These are phyloP conservation scores for Poecilobothrus nobilitatus DNA, from an alignment of 2,888 invertebrate species.

Conservation along the genomic window DNA sequence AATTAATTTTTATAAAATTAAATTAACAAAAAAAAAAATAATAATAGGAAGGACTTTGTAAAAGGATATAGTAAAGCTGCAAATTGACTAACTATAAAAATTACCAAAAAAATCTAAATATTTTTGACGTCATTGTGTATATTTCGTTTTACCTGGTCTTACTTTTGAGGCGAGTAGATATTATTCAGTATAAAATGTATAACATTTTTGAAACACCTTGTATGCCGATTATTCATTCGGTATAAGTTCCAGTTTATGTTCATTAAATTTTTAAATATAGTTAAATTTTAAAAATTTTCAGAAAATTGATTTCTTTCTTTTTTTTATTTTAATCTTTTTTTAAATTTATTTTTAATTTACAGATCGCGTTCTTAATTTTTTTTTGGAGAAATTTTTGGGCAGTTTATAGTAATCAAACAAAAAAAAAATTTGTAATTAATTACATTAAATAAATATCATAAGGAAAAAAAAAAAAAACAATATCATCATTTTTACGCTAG, in stretches of 20 bases:
- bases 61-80: no score
- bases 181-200: no score
- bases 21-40: no score
- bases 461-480: background rate
- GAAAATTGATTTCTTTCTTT: background rate
- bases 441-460: background rate
- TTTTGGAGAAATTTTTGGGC: background rate
- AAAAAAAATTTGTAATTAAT: background rate
- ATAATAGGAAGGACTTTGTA: no score
- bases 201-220: no score
- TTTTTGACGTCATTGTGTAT: no score
- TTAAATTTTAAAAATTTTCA: background rate
- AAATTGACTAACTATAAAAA: no score
- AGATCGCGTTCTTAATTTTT: background rate
- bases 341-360: background rate
- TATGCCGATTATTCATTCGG: background rate
- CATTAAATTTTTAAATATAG: background rate
- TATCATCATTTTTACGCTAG: background rate
- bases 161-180: no score
- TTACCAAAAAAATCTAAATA: no score
- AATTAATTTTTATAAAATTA: no score
- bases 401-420: background rate
- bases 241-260: constrained; percentile 3
- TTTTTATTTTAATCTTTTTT: background rate
- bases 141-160: no score